Evolutionary conservation across 2,113 vertebrate genomes (phyloP).

Genomic region (Sakesphorus luctuosus): DNA sequence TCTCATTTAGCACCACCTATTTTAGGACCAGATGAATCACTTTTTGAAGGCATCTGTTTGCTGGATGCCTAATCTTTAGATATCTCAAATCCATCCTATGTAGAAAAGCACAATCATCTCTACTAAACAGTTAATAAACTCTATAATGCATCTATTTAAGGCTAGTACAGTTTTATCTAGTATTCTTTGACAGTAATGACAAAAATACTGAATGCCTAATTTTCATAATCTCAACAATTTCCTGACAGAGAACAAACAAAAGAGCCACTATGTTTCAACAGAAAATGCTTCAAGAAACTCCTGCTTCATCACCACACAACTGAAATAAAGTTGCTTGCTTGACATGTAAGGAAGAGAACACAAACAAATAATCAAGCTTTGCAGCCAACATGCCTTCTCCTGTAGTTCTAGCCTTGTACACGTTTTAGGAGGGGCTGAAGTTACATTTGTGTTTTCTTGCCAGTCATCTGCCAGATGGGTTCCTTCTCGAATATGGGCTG

Average conservation of each 20-base stretch:
- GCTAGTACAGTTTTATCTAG: background rate
- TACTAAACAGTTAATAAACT: background rate
- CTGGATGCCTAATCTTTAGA: constrained; percentile 13
- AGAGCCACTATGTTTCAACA: background rate
- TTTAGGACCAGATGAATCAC: constrained; percentile 49
- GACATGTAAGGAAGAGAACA: background rate
- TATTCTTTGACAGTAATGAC: background rate
- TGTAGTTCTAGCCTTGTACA: background rate
- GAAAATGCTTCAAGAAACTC: background rate
- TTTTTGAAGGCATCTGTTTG: background rate
- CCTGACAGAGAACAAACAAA: background rate
- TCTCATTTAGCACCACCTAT: background rate
- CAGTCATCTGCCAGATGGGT: background rate
- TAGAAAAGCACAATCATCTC: background rate
- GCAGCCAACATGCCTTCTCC: background rate
- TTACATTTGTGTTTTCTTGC: background rate
- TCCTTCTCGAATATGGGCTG: background rate
- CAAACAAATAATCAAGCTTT: background rate
- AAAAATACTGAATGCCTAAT: background rate
- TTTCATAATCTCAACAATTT: background rate
- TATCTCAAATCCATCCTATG: background rate
- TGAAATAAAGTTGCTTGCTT: background rate
- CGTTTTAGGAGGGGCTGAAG: background rate
- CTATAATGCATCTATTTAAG: background rate
- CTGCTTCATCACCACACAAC: background rate